Conservation (phyloP, 1,140 invertebrate species). For the Semibalanus balanoides region DNA sequence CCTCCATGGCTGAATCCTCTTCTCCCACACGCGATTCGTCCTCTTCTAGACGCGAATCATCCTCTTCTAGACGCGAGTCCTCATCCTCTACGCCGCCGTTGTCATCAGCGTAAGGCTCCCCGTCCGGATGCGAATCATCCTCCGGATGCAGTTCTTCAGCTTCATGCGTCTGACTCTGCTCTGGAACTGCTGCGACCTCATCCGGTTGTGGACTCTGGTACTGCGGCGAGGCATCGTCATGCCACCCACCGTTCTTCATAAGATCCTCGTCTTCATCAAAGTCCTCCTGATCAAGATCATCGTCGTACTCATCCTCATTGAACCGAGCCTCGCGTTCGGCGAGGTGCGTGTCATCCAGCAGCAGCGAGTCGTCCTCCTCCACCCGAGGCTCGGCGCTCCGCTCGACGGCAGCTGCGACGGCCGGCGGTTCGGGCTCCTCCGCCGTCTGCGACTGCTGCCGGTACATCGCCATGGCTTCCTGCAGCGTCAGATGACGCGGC, state of each 20-base stretch:
- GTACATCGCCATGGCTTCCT: background rate
- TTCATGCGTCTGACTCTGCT: too few relatives aligned
- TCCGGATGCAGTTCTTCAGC: too few relatives aligned
- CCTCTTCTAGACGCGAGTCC: background rate
- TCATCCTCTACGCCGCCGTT: background rate
- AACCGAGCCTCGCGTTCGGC: too few relatives aligned
- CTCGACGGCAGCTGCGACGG: background rate
- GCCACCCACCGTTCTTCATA: too few relatives aligned
- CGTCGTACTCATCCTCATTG: too few relatives aligned
- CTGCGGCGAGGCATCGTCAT: too few relatives aligned
- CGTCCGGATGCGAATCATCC: background rate
- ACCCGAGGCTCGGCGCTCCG: background rate
- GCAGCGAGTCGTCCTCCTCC: background rate
- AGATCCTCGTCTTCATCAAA: too few relatives aligned
- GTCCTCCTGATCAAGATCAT: too few relatives aligned
- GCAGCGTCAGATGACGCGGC: background rate
- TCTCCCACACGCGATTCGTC: background rate
- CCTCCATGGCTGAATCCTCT: too few relatives aligned
- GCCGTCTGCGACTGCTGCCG: background rate
- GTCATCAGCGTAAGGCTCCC: background rate
- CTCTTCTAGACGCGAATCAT: background rate
- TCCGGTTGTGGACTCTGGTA: too few relatives aligned
- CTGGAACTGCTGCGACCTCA: too few relatives aligned
- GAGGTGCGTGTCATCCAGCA: too few relatives aligned
- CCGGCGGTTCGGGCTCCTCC: background rate